Base-by-base conservation (phyloP, 2,113 vertebrate species). In the Percina caprodes region DNA sequence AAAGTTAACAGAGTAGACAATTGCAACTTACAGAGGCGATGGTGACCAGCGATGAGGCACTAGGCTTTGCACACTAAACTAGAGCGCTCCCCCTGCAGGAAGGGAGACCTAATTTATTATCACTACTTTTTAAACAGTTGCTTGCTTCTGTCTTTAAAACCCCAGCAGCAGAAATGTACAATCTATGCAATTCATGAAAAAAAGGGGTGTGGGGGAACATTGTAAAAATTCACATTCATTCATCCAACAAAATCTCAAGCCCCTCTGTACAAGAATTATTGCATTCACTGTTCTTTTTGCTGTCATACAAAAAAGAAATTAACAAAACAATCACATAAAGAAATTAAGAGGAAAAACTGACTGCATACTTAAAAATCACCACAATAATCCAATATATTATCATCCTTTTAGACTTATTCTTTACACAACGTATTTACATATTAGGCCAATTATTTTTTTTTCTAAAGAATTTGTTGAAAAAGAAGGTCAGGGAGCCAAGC, bases 351-450 rank as follows among this genome's bases (percentile, higher is more conserved):
- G 46, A 79, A 81, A 80, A 87, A 0, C 68, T 49, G 76, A 77
- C 86, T 89, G 85, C 88, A 91, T 91, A 91, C 89, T 93, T 77
- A 90, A 92, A 92, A 91, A 92, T 89, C 86, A 92, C 83, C 90
- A 94, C 90, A 86, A 91, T 55, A 93, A 92, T 87, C 86, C 94
- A 93, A 93, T 94, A 94, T 94, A 94, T 95, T 94, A 94, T 86
- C 90, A 91, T 91, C 92, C 90, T 90, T 92, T 92, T 88, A 89
- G 86, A 93, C 90, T 91, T 91, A 93, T 85, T 91, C 88, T 92
- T 92, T 92, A 94, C 91, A 93, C 68, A 80, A 89, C 80, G 90
- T 92, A 93, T 94, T 93, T 94, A 94, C 92, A 94, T 5, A 79
- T 80, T 79, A 88, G 83, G 91, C 89, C 88, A 88, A 91, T 88